Evolutionary conservation across 2,888 invertebrate genomes (phyloP).

Genomic region (Catocala nupta): DNA sequence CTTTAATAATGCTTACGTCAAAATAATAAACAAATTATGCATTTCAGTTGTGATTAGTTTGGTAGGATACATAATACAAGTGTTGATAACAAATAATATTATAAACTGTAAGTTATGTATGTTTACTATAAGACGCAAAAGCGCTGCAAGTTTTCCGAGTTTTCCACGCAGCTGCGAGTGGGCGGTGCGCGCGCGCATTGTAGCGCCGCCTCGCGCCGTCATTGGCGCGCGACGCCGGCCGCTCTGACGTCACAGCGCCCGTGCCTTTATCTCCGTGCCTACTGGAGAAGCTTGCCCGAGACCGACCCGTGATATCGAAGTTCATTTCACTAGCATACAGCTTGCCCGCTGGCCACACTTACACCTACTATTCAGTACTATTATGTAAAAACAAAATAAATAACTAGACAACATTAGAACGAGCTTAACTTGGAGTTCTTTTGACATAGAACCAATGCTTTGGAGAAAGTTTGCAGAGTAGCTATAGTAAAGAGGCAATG

Average conservation of each 20-base stretch:
- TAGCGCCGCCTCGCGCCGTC: slow-evolving; percentile 75
- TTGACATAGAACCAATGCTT: no score
- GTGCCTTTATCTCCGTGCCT: slow-evolving; percentile 68
- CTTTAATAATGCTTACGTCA: no score
- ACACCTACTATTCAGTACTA: not conserved
- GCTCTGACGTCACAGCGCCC: slow-evolving; percentile 81
- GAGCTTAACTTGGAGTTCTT: no score
- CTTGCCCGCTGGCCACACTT: slow-evolving; percentile 22
- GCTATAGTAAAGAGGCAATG: no score
- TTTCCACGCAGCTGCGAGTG: slow-evolving; percentile 70
- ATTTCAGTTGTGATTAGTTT: no score
- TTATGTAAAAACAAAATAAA: no score
- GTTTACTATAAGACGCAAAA: slow-evolving; percentile 17
- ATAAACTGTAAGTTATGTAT: not conserved
- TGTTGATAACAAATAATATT: not conserved
- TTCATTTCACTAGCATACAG: slow-evolving; percentile 39
- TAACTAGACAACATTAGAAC: no score
- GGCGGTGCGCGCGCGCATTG: slow-evolving; percentile 75
- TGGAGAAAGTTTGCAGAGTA: no score
- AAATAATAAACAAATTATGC: no score
- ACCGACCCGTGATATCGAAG: slow-evolving; percentile 54
- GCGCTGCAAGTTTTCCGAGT: slow-evolving; percentile 69
- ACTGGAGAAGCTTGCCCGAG: slow-evolving; percentile 53
- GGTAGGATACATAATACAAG: no score
- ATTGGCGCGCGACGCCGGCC: slow-evolving; percentile 78